These are phyloP conservation scores for Poeciliopsis retropinna DNA, from an alignment of 2,113 vertebrate species.

Conservation along the genomic window DNA sequence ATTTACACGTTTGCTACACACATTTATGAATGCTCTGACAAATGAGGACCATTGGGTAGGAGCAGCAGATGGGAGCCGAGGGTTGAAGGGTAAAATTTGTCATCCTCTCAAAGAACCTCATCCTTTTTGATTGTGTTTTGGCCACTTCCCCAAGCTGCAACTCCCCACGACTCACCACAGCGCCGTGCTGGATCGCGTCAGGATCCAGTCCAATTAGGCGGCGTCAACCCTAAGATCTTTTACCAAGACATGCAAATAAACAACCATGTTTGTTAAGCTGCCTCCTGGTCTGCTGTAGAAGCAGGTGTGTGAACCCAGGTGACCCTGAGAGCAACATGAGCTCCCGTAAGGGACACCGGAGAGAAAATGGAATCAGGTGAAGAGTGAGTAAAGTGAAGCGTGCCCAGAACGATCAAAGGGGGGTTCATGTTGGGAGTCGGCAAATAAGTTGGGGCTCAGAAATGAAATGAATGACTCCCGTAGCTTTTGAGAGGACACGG, in stretches of 20 bases:
- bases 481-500: not conserved
- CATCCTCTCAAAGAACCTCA: slow-evolving; percentile 12
- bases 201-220: slow-evolving; percentile 25
- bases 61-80: slow-evolving; percentile 30
- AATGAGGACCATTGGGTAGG: slow-evolving; percentile 18
- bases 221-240: slow-evolving; percentile 35
- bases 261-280: slow-evolving; percentile 14
- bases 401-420: slow-evolving; percentile 41
- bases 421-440: not conserved
- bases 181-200: slow-evolving; percentile 15
- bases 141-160: slow-evolving; percentile 12
- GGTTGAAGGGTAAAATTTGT: slow-evolving; percentile 22
- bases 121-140: slow-evolving; percentile 3
- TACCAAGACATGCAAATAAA: slow-evolving; percentile 32
- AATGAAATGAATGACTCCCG: slow-evolving; percentile 12
- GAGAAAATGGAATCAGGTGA: slow-evolving; percentile 42
- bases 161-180: not conserved
- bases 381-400: slow-evolving; percentile 19
- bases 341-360: slow-evolving; percentile 43
- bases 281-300: slow-evolving; percentile 20
- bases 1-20: slow-evolving; percentile 17
- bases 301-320: slow-evolving; percentile 16
- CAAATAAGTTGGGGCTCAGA: not conserved
- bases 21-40: slow-evolving; percentile 27
- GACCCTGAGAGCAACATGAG: slow-evolving; percentile 46